Evolutionary conservation across 2,113 vertebrate species (phyloP).

Genomic region (Indicator indicator): DNA sequence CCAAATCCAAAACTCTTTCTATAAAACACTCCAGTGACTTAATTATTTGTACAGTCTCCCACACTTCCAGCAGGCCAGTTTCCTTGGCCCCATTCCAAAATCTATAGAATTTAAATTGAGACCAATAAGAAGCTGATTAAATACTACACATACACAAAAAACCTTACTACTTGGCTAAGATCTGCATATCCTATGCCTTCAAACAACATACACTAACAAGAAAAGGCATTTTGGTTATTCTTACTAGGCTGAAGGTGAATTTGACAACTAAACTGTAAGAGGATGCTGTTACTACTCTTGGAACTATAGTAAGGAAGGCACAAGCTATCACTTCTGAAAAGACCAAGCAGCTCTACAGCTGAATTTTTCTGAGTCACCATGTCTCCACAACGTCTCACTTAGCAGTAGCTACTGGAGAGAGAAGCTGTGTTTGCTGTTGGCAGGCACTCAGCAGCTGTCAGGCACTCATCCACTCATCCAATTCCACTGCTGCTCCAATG

Average conservation of each 20-base stretch:
- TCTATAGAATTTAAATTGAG: neutral
- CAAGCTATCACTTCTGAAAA: neutral
- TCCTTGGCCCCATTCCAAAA: neutral
- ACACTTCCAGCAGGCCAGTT: neutral
- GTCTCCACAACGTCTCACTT: neutral
- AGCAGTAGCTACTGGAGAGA: neutral
- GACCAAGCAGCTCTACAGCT: neutral
- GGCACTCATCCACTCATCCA: neutral
- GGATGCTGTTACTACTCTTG: neutral
- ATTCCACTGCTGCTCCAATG: neutral
- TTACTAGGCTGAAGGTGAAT: neutral
- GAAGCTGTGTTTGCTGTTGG: neutral
- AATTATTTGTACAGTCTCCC: neutral
- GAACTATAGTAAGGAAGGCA: neutral
- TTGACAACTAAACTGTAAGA: neutral
- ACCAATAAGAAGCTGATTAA: neutral
- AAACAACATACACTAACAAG: neutral
- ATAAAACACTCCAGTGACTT: neutral
- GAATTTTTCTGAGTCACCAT: neutral
- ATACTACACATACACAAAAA: neutral
- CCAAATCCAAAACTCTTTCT: neutral
- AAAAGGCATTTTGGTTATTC: neutral
- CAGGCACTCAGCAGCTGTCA: neutral
- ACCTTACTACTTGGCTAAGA: neutral
- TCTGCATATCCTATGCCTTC: neutral